phyloP scores from a whole-genome alignment of 2,888 invertebrate species.

The Thymelicus acteon region DNA sequence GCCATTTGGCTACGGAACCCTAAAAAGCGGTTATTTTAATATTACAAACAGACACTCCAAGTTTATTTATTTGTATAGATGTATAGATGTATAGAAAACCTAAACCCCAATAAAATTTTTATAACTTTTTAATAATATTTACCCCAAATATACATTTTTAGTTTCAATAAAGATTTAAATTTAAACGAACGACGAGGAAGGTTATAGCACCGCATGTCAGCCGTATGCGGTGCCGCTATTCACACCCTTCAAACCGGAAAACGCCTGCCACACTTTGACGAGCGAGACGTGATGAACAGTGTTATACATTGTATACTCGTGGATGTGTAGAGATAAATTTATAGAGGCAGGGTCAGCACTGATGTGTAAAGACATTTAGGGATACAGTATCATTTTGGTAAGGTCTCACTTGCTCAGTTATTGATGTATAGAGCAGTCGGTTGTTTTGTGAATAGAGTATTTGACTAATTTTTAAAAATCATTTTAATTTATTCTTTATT shows the following conservation, averaged over 20 bases:
- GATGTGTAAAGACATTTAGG: slow-evolving; percentile 8
- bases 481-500: too few species aligned
- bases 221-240: slow-evolving; percentile 3
- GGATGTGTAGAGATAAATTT: not conserved
- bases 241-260: slow-evolving; percentile 13
- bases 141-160: not conserved
- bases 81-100: too few species aligned
- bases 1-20: too few species aligned
- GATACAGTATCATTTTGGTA: slow-evolving; percentile 7
- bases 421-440: not conserved
- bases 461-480: too few species aligned
- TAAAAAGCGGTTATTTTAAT: too few species aligned
- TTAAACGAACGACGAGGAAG: not conserved
- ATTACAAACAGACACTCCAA: too few species aligned
- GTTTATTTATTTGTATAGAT: too few species aligned
- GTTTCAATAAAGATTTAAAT: not conserved
- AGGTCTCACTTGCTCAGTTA: slow-evolving; percentile 2
- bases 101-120: too few species aligned
- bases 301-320: not conserved
- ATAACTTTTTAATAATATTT: too few species aligned
- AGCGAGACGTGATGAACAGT: slow-evolving; percentile 3
- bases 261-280: not conserved
- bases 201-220: not conserved
- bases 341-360: slow-evolving; percentile 7
- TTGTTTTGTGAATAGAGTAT: not conserved